Conservation (phyloP, 2,113 vertebrate genomes). For the Stegostoma tigrinum region DNA sequence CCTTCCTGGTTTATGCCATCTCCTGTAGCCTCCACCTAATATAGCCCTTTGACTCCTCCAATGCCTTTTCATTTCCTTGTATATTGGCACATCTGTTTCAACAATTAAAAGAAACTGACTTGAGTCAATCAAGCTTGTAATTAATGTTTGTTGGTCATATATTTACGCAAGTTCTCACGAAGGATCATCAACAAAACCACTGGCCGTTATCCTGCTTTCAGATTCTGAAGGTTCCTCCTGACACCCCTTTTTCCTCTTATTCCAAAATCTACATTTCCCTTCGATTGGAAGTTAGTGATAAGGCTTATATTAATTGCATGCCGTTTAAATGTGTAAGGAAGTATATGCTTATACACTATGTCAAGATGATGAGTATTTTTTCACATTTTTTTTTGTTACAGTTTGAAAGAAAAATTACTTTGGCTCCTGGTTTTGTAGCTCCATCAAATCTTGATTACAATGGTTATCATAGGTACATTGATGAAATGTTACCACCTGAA, state of each 20-base stretch:
- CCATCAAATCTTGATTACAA: conserved; percentile 47
- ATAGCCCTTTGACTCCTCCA: background rate
- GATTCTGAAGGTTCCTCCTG: background rate
- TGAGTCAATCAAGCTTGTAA: background rate
- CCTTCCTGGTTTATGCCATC: background rate
- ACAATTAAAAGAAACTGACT: background rate
- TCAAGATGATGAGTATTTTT: conserved; percentile 30
- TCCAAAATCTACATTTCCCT: background rate
- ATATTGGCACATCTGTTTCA: background rate
- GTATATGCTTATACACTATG: background rate
- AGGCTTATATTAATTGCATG: background rate
- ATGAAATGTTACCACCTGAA: conserved; percentile 61
- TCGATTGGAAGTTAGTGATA: background rate
- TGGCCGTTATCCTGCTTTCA: background rate
- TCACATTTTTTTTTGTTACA: conserved; percentile 41
- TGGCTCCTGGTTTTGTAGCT: conserved; percentile 59
- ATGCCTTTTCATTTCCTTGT: background rate
- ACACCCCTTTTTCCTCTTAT: background rate
- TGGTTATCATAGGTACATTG: conserved; percentile 61
- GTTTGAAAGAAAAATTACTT: conserved; percentile 61
- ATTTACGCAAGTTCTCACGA: background rate
- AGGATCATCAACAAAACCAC: background rate
- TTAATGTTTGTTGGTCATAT: background rate
- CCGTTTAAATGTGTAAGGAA: background rate
- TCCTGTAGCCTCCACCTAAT: background rate